phyloP scores from a whole-genome alignment of 2,888 invertebrate genomes.

The Patella caerulea region DNA sequence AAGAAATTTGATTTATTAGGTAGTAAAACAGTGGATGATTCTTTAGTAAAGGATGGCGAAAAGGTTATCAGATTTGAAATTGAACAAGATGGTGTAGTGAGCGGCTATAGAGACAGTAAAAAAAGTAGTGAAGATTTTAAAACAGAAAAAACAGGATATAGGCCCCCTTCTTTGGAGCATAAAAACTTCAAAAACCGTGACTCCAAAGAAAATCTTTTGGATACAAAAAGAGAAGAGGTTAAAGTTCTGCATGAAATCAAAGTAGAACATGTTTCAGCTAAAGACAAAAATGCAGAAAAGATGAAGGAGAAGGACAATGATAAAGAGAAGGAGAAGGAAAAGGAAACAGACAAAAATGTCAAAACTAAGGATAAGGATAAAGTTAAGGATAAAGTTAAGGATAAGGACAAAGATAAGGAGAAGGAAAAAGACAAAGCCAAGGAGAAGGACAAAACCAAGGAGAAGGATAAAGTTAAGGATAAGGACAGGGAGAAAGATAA shows the following conservation, averaged over 20 bases:
- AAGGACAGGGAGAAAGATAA: background rate
- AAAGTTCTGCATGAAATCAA: background rate
- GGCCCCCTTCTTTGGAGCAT: background rate
- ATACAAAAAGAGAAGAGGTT: background rate
- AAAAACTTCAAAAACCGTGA: constrained; percentile 2
- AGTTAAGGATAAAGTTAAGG: background rate
- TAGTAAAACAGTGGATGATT: background rate
- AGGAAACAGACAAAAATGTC: background rate
- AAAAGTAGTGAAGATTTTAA: background rate
- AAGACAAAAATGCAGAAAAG: background rate
- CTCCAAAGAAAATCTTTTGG: background rate
- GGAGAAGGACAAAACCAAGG: background rate
- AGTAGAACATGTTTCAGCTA: background rate
- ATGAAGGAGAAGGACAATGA: background rate
- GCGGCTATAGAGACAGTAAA: background rate
- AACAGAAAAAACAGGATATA: background rate
- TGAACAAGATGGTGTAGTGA: background rate
- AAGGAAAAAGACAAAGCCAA: background rate
- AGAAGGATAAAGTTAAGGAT: background rate
- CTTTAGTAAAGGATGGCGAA: constrained; percentile 2
- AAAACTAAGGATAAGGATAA: background rate
- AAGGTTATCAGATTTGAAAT: background rate
- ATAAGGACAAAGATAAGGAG: background rate
- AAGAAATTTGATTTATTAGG: constrained; percentile 4
- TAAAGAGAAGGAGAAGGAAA: background rate